Percentiles rank a stretch among this genome's conserved stretches.
Conservation (phyloP, 2,888 invertebrate genomes). For the Alentia gelatinosa region DNA sequence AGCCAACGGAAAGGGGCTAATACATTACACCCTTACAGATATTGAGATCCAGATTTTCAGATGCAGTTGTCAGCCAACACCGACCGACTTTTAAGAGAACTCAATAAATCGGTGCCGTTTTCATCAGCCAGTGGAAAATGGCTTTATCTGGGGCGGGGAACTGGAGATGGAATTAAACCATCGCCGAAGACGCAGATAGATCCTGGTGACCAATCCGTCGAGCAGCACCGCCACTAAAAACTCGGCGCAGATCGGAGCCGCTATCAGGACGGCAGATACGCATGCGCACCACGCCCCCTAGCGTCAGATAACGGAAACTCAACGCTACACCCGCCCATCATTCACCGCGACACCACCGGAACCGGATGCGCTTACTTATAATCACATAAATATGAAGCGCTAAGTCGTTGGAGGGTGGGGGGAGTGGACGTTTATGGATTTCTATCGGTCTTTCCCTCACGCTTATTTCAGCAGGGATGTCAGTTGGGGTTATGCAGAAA, state of each 20-base stretch:
- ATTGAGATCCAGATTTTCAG: too few relatives aligned
- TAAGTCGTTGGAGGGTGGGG: neutral
- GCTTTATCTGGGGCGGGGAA: neutral
- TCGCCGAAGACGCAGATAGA: neutral
- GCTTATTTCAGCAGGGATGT: neutral
- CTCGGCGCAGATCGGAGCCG: neutral
- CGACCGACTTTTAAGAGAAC: too few relatives aligned
- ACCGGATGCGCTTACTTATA: neutral
- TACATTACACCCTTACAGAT: too few relatives aligned
- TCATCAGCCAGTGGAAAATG: too few relatives aligned
- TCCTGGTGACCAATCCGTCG: neutral
- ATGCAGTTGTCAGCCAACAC: too few relatives aligned
- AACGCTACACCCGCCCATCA: neutral
- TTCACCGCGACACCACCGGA: neutral
- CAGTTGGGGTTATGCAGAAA: too few relatives aligned
- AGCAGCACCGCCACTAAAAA: conserved; percentile 29
- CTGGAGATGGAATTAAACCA: neutral
- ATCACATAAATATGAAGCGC: neutral
- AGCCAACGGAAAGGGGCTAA: too few relatives aligned
- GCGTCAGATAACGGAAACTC: neutral
- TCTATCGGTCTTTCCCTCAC: neutral
- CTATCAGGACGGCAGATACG: neutral
- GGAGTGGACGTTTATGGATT: neutral
- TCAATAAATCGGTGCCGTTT: too few relatives aligned
- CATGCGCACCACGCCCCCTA: neutral